Base-by-base conservation (phyloP, 2,113 vertebrate species). In the Leptobrachium ailaonicum region DNA sequence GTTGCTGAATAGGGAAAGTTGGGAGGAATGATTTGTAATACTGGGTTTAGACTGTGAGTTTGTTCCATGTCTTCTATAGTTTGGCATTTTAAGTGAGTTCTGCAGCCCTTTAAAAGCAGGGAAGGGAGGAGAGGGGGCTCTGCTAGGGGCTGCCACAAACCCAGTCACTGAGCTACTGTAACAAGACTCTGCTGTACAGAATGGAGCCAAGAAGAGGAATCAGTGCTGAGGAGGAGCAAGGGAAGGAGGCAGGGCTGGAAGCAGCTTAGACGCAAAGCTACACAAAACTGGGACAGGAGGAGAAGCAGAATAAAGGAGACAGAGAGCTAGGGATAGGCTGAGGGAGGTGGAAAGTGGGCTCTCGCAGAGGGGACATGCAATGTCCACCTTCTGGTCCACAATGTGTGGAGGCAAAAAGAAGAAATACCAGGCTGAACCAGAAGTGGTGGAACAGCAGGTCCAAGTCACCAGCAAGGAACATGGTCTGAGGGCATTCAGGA, bases 141-240 rank as follows among this genome's bases (percentile, higher is more conserved):
- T 62, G 3, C 12, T 8, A 20, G 8, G 47, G 47, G 47, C 8
- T 50, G 4, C 20, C 20, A 32, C 47, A 43, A 68, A 63, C 10
- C 54, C 9, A 73, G 71, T 43, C 70, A 74, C 71, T 56, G 58
- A 47, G 11, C 14, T 62, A 13, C 32, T 73, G 78, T 45, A 80
- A 80, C 67, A 63, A n/a, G 78, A 80, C 71, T 80, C 78, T 71
- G 73, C 47, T 41, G 14, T 8, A 73, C 32, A 11, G 66, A 73
- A 9, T 5, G 40, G 69, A 58, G 77, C 70, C 77, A 80, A 41
- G 64, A 47, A 66, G 14, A 53, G 71, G 10, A 58, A 80, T 80
- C 71, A 74, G 47, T 67, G 78, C 71, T 80, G n/a, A 80, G 71
- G 78, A 73, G 71, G 78, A 73, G 71, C 47, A 8, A 66, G 60